Base-by-base conservation (phyloP, 2,888 invertebrate genomes). In the Leucoptera coffeella region DNA sequence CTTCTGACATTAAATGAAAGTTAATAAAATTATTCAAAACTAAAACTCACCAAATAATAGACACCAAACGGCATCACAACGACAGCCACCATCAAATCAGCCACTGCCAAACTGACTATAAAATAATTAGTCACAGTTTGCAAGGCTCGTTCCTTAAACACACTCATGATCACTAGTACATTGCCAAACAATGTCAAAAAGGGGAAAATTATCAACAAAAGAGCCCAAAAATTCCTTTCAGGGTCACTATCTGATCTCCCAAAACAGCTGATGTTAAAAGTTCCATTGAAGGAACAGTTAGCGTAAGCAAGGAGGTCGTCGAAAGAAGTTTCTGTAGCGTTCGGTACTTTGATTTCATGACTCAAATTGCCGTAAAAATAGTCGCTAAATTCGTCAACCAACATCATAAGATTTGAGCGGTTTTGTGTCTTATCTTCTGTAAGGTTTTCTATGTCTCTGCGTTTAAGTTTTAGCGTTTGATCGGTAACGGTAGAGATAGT, bases 1-100 rank as follows among this genome's bases (percentile, higher is more conserved):
- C n/a, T n/a, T n/a, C n/a, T n/a, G n/a, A n/a, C n/a, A n/a, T n/a
- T n/a, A n/a, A n/a, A n/a, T n/a, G n/a, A n/a, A n/a, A n/a, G n/a
- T n/a, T n/a, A n/a, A n/a, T n/a, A n/a, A n/a, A n/a, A n/a, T n/a
- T n/a, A n/a, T n/a, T n/a, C n/a, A n/a, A n/a, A n/a, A n/a, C n/a
- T n/a, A n/a, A n/a, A n/a, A 82, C 94, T 90, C 61, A 97, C 97
- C 93, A 97, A 79, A 57, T 94, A 88, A 74, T 97, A 99, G 48
- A 99, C 95, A 39, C 93, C 96, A 53, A 97, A 94, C 28, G 97
- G 96, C 97, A 97, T 97, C 38, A 96, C 97, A 37, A 94, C 85
- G 28, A 93, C 90, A 25, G 96, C 97, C 20, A 99, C 97, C 32
- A 96, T 80, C 29, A 96, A 77, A 73, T 97, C 96, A 23, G 97